These are phyloP conservation scores for Chaenogobius annularis DNA, from an alignment of 2,113 vertebrate species.

Conservation along the genomic window DNA sequence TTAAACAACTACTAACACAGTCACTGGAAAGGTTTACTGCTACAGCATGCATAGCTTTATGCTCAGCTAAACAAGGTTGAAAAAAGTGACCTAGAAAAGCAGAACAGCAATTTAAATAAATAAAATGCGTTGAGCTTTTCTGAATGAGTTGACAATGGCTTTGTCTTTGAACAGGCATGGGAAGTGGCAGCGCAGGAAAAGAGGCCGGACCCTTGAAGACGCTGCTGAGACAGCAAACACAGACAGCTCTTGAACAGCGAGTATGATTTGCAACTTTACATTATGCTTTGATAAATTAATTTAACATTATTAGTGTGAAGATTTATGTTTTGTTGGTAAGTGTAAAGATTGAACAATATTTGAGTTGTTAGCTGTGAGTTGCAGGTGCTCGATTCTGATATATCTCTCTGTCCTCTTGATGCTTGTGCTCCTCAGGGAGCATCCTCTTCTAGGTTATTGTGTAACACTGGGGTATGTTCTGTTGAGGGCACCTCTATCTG, in stretches of 20 bases:
- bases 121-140: neutral
- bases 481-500: constrained; percentile 39
- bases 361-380: neutral
- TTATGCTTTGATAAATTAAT: neutral
- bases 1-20: neutral
- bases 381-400: neutral
- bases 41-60: too few relatives aligned
- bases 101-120: neutral
- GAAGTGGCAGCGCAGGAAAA: constrained; percentile 95
- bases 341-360: neutral
- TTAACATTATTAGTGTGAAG: too few relatives aligned
- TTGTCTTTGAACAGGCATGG: constrained; percentile 87
- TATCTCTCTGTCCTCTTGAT: constrained; percentile 57
- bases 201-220: constrained; percentile 93
- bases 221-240: constrained; percentile 94
- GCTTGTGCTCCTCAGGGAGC: constrained; percentile 73
- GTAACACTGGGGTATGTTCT: constrained; percentile 71
- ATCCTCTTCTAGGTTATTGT: constrained; percentile 76
- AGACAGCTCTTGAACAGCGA: constrained; percentile 94
- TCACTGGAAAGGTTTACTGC: too few relatives aligned
- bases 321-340: too few relatives aligned
- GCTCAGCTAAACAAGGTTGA: too few relatives aligned
- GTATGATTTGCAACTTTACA: constrained; percentile 74
- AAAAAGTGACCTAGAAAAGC: neutral
- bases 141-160: constrained; percentile 1